A percentile compares a stretch with the other conserved stretches of the same genome.
phyloP scores from a whole-genome alignment of 2,888 invertebrate genomes.

The Branchellion lobata region DNA sequence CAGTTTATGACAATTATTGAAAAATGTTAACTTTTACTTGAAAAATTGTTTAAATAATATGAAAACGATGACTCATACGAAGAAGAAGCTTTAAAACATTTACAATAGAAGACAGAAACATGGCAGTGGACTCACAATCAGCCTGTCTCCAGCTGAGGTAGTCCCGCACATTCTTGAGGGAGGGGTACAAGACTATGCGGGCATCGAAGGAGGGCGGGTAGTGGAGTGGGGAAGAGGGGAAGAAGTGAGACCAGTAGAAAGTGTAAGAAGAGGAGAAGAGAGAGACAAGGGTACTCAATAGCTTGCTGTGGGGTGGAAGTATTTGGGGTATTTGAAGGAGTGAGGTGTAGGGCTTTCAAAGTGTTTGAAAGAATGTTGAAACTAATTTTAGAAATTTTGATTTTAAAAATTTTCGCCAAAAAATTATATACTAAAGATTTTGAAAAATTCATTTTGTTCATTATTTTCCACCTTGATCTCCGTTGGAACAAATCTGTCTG shows the following conservation, averaged over 20 bases:
- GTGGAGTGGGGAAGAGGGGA: conserved; percentile 69
- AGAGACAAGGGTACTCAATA: conserved; percentile 82
- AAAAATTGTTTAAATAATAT: no score
- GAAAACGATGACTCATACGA: no score
- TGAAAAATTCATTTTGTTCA: background rate
- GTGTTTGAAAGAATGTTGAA: no score
- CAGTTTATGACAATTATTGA: no score
- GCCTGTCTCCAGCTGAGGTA: conserved; percentile 63
- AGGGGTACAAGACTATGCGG: conserved; percentile 82
- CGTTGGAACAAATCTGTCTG: conserved; percentile 71
- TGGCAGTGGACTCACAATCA: conserved; percentile 58
- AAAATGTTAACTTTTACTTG: no score
- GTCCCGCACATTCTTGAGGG: conserved; percentile 74
- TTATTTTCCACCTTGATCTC: conserved; percentile 67
- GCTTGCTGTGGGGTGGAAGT: conserved; percentile 70
- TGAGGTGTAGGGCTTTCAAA: no score
- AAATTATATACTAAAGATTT: background rate
- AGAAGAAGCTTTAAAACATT: no score
- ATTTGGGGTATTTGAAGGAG: no score
- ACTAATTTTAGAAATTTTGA: no score
- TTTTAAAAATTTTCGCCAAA: background rate
- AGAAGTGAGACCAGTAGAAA: conserved; percentile 80
- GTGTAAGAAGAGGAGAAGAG: conserved; percentile 85
- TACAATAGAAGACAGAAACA: no score
- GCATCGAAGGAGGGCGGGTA: conserved; percentile 95